These are phyloP conservation scores for Onchidella celtica DNA, from an alignment of 2,888 invertebrate genomes.

Conservation along the genomic window DNA sequence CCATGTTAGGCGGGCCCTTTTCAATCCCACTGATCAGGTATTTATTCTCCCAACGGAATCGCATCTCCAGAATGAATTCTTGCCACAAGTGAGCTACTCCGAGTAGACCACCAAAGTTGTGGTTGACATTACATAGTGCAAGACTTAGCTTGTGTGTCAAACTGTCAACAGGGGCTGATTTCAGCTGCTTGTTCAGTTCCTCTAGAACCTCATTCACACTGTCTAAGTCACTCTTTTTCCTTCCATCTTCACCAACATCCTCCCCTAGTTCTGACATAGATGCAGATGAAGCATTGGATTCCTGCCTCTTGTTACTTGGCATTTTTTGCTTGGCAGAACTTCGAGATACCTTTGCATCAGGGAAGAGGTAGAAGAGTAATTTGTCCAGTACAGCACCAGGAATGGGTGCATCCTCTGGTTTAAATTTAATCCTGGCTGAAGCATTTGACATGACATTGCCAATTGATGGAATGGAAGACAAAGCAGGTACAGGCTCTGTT, in stretches of 20 bases:
- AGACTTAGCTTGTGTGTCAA: conserved; percentile 91
- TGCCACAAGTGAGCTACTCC: conserved; percentile 95
- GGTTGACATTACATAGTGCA: conserved; percentile 81
- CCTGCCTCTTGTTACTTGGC: conserved; percentile 35
- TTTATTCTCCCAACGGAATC: conserved; percentile 90
- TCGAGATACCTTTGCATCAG: conserved; percentile 86
- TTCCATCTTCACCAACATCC: conserved; percentile 10
- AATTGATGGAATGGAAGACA: conserved; percentile 73
- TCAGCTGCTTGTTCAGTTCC: conserved; percentile 82
- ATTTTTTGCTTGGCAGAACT: not conserved
- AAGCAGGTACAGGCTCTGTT: conserved; percentile 85
- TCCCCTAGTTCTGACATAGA: conserved; percentile 22
- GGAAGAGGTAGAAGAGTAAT: conserved; percentile 90
- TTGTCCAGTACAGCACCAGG: conserved; percentile 87
- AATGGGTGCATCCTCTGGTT: conserved; percentile 86
- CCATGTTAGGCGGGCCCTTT: conserved; percentile 92
- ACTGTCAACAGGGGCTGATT: conserved; percentile 90
- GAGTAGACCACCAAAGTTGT: conserved; percentile 82
- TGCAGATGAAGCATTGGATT: conserved; percentile 11
- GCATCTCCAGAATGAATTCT: conserved; percentile 93
- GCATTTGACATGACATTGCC: conserved; percentile 72
- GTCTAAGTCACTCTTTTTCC: conserved; percentile 6
- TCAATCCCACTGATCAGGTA: conserved; percentile 81
- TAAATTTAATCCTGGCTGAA: conserved; percentile 65
- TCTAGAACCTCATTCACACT: conserved; percentile 51